Evolutionary conservation across 2,113 vertebrate species (phyloP), one percentile per base, ranked within the genome.

Genomic region (Cepphus grylle): DNA sequence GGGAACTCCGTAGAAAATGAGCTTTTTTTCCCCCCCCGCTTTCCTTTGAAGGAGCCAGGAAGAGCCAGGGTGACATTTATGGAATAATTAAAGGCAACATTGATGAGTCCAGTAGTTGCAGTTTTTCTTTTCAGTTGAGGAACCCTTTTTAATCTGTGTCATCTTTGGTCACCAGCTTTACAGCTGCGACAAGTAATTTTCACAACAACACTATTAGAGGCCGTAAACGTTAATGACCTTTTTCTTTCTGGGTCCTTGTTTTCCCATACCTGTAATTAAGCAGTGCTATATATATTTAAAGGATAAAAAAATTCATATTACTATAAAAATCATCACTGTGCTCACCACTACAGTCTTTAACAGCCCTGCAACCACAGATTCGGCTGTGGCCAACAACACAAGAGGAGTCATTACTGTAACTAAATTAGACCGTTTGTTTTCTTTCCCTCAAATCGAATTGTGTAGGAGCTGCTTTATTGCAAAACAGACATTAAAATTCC

Each of bases 401-500:
- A 97, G 97, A 97, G 97, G 97, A 98, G 96, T 98, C 97, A 98
- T 98, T 98, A 98, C 98, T 98, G 98, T 98, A 98, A 98, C 98
- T 97, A 98, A 98, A 98, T 98, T 98, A 98, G 97, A 97, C 98
- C 97, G 96, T 98, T 98, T 98, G 98, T 98, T 98, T 98, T 98
- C 98, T 82, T 96, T 97, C 97, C 95, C 98, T 98, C 98, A 98
- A 98, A 98, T 98, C 98, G 95, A 98, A 98, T 98, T 97, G 98
- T 97, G 97, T 97, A 97, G 98, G 98, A 98, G 98, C 98, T 98
- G 97, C 98, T 98, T 98, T 98, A 98, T 98, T 98, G 98, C 98
- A 98, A 98, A 98, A 98, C 97, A 98, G 98, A 98, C 98, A 98
- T 98, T 98, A 98, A 98, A 98, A 98, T 98, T 98, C 98, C 97